Evolutionary conservation across 2,888 invertebrate genomes (phyloP).

Genomic region (Dynastes hyllus): DNA sequence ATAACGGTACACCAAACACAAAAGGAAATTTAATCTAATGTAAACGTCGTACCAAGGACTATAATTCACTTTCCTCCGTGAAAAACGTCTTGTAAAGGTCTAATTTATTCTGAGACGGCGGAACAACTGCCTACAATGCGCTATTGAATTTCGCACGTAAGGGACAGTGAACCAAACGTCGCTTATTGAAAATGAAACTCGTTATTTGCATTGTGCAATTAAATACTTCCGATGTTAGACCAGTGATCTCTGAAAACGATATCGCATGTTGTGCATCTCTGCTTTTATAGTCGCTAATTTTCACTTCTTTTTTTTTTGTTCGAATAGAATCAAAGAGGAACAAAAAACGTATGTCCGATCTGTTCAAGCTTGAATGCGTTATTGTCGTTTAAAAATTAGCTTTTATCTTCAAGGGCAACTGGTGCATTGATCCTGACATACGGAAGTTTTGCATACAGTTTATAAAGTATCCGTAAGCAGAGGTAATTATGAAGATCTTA

Average conservation of each 20-base stretch:
- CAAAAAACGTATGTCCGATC: background rate
- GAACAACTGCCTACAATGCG: background rate
- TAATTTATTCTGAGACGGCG: background rate
- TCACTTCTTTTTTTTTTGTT: constrained; percentile 11
- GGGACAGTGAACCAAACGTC: background rate
- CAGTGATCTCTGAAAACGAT: background rate
- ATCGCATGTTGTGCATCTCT: background rate
- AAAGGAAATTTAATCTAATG: too few species aligned
- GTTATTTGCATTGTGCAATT: constrained; percentile 10
- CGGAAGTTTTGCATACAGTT: constrained; percentile 24
- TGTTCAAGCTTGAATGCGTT: constrained; percentile 25
- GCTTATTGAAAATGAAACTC: constrained; percentile 37
- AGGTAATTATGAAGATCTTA: background rate
- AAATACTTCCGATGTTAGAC: constrained; percentile 22
- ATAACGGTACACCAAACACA: too few species aligned
- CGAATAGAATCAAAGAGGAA: too few species aligned
- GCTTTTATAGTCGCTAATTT: background rate
- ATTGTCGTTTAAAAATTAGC: constrained; percentile 14
- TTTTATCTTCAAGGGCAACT: constrained; percentile 39
- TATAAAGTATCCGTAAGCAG: background rate
- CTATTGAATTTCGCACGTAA: background rate
- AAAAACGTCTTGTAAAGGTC: background rate
- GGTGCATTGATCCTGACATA: constrained; percentile 29
- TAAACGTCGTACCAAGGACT: too few species aligned
- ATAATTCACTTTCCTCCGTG: too few species aligned